Base-by-base conservation (phyloP, 53 echinoderm and acorn worm genomes). In the Zoroaster sp. region DNA sequence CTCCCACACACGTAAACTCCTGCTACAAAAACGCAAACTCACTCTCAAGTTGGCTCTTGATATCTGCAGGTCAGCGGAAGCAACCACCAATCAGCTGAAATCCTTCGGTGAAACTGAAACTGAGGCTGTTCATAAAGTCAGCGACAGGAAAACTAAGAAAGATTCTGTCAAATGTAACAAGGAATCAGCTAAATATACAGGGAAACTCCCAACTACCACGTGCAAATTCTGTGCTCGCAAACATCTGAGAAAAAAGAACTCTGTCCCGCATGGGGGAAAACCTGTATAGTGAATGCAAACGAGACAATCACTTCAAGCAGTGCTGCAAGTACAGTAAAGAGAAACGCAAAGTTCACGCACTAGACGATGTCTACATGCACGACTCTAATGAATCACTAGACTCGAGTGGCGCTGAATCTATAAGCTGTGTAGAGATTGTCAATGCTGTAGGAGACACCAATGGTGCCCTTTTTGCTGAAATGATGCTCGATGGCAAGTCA, bases 171-270 rank as follows among this genome's bases (percentile, higher is more conserved):
- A 42, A 43, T 14, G 15, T 15, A 51, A 15, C 15, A 51, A 51
- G 51, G 51, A 51, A 3, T 15, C 51, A 51, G 51, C 51, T 51
- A 51, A 51, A 51, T 3, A 4, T 15, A 15, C 51, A 20, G 21
- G 74, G 45, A 41, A 18, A 20, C 44, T 18, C 10, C 15, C 21
- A 66, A 40, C 3, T 4, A 83, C 39, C 35, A 21, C 36, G 28
- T 86, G 87, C 71, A 68, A 85, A 35, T 90, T 75, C 44, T 90
- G 91, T 54, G 85, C 83, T 8, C 13, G 44, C 11, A 63, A 3
- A 34, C 86, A 91, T 23, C 39, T n/a, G 36, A 68, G 74, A 44
- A 47, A 47, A 40, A 77, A 76, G 18, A 66, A 87, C 51, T 35
- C 46, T 5, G 75, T 77, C 42, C 87, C 78, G 1, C 76, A 86